Evolutionary conservation across 2,113 vertebrate genomes (phyloP).

Genomic region (Chascanopsetta lugubris): DNA sequence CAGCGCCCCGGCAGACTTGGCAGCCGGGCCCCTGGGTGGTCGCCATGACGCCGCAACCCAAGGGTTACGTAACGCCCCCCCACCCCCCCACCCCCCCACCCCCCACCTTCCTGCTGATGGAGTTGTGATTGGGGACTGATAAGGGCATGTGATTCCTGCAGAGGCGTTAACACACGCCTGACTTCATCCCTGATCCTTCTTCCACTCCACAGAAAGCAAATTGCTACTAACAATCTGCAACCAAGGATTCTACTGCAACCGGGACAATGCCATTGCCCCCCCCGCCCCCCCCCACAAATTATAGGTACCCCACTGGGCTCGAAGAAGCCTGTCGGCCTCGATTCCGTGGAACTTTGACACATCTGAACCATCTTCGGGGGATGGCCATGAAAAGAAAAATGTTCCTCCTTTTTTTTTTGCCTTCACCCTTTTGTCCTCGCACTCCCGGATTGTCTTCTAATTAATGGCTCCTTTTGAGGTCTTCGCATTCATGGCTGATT

Average conservation of each 20-base stretch:
- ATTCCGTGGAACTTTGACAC: slow-evolving; percentile 66
- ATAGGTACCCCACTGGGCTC: slow-evolving; percentile 76
- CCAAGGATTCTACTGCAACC: slow-evolving; percentile 43
- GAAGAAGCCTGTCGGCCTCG: slow-evolving; percentile 70
- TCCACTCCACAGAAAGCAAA: slow-evolving; percentile 74
- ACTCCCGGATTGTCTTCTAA: slow-evolving; percentile 70
- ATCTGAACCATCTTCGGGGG: slow-evolving; percentile 65
- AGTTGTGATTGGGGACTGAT: slow-evolving; percentile 70
- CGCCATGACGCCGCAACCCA: slow-evolving; percentile 32
- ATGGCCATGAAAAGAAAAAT: slow-evolving; percentile 71
- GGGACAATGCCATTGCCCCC: slow-evolving; percentile 74
- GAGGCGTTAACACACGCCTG: slow-evolving; percentile 66
- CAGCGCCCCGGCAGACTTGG: slow-evolving; percentile 40
- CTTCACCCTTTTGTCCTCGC: slow-evolving; percentile 52
- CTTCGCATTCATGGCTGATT: slow-evolving; percentile 56
- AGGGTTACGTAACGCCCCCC: slow-evolving; percentile 64
- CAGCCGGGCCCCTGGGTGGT: slow-evolving; percentile 56
- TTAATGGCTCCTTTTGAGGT: slow-evolving; percentile 67
- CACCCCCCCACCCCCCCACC: too few relatives aligned
- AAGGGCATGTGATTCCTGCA: slow-evolving; percentile 72
- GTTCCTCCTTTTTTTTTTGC: slow-evolving; percentile 67
- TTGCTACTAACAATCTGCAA: slow-evolving; percentile 70
- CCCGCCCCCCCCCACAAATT: slow-evolving; percentile 74
- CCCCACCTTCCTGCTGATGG: too few relatives aligned
- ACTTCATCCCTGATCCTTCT: slow-evolving; percentile 64